These are phyloP conservation scores for Pycnomerus fuliginosus DNA, from an alignment of 2,888 invertebrate species.

Conservation along the genomic window DNA sequence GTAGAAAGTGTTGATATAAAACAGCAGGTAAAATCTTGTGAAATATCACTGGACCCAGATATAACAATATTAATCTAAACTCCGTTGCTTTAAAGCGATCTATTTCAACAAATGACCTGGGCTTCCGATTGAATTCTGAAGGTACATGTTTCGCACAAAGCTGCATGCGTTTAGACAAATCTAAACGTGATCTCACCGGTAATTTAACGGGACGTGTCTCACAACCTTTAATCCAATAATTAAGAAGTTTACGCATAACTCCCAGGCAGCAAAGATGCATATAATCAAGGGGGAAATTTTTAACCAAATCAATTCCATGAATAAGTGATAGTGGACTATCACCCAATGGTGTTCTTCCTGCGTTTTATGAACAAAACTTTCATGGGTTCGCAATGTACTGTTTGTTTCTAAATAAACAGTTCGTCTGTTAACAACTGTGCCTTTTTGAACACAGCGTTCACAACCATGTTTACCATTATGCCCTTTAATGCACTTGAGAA, in stretches of 20 bases:
- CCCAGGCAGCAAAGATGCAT: slow-evolving; percentile 3
- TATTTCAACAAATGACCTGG: slow-evolving; percentile 13
- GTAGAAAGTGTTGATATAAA: slow-evolving; percentile 23
- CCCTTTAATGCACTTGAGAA: slow-evolving; percentile 26
- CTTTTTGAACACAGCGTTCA: slow-evolving; percentile 30
- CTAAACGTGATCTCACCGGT: neutral
- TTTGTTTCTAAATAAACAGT: slow-evolving; percentile 11
- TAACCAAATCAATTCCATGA: slow-evolving; percentile 53
- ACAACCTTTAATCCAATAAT: neutral
- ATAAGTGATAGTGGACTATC: slow-evolving; percentile 4
- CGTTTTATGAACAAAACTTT: slow-evolving; percentile 5
- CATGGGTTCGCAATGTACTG: slow-evolving; percentile 11
- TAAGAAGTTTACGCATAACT: neutral
- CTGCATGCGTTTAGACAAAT: neutral
- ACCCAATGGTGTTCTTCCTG: slow-evolving; percentile 9
- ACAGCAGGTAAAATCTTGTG: slow-evolving; percentile 12
- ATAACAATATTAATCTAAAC: slow-evolving; percentile 27
- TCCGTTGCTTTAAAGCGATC: slow-evolving; percentile 26
- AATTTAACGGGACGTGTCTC: neutral
- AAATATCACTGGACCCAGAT: slow-evolving; percentile 26
- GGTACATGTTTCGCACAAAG: slow-evolving; percentile 3
- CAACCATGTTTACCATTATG: slow-evolving; percentile 34
- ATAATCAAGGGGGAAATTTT: slow-evolving; percentile 51
- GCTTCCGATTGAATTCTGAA: slow-evolving; percentile 20
- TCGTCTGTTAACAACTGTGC: slow-evolving; percentile 12